Base-by-base conservation (phyloP, 2,113 vertebrate species). In the Pongo pygmaeus region DNA sequence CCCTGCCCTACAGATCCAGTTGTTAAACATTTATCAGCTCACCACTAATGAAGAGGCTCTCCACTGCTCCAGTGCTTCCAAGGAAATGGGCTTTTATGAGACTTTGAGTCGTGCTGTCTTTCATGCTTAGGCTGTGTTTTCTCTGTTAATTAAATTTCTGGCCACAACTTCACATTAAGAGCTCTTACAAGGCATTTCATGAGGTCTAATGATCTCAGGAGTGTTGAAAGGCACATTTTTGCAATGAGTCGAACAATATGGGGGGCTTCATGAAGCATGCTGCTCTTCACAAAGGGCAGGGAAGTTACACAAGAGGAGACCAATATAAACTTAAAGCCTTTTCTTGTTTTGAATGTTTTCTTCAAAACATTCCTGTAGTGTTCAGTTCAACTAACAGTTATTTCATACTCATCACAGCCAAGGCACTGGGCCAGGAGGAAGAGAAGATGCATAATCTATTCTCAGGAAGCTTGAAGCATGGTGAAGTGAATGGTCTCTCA, bases 61-160 rank as follows among this genome's bases (percentile, higher is more conserved):
- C 27, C n/a, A 69, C 16, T 25, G 13, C 70, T 70, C 23, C 14
- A 80, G 0, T 35, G 30, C 72, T 43, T 94, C 89, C 59, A 67
- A 48, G 27, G 74, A 32, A 88, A 46, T 30, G 35, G n/a, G 92
- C 59, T 88, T 95, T 84, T 72, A 50, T 80, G 77, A 88, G 67
- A 75, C 23, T 84, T 52, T 61, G 57, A 87, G 43, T n/a, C 8
- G 2, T 89, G 18, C 20, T 87, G 40, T 91, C 67, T 85, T 86
- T 59, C 67, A 88, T 17, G 50, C 48, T 72, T 74, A 92, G 22
- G 35, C 38, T 75, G 3, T 80, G 20, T 75, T 95, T 94, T 92
- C 83, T 89, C 23, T 61, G 59, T 94, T 96, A 96, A 94, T 90
- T 89, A 77, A 93, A 84, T 93, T 59, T 95, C 83, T 70, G 64